Base-by-base conservation (phyloP, 1,140 invertebrate genomes). In the Chlorops oryzae region DNA sequence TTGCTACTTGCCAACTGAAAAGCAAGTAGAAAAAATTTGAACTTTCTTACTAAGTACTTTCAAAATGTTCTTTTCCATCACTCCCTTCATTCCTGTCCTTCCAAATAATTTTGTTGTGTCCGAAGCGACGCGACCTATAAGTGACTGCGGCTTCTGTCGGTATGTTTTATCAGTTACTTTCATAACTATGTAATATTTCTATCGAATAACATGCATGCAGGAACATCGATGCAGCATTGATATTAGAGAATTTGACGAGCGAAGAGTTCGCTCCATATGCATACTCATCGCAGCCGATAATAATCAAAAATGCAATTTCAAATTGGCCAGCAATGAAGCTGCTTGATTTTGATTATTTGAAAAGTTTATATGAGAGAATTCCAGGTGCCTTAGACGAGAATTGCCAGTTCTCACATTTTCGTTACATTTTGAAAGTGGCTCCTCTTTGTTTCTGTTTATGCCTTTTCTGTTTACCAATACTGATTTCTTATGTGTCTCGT, bases 371-470 rank as follows among this genome's bases (percentile, higher is more conserved):
- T 71, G 76, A 80, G 24, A 69, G 72, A 37, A 80, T 80, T 37
- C 75, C 76, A 0, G 86, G 79, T 32, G 79, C 83, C 47, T 81
- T 86, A 65, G 80, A 87, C 35, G 80, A 85, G 49, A 84, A 86
- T 46, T 95, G 92, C 62, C 90, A 94, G 65, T 95, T 95, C 73
- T 82, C 94, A 51, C 87, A 88, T 48, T 95, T 95, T 63, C 85
- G 88, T 68, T 92, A n/a, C n/a, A n/a, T n/a, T n/a, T n/a, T n/a
- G n/a, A n/a, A n/a, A n/a, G n/a, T n/a, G n/a, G n/a, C n/a, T n/a
- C n/a, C n/a, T n/a, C n/a, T n/a, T n/a, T n/a, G n/a, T n/a, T n/a
- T n/a, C n/a, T n/a, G n/a, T n/a, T n/a, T n/a, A n/a, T n/a, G n/a
- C n/a, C n/a, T n/a, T n/a, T n/a, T n/a, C n/a, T n/a, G n/a, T n/a